Evolutionary conservation across 1,140 invertebrate species (phyloP).

Genomic region (Neotoxoptera formosana): DNA sequence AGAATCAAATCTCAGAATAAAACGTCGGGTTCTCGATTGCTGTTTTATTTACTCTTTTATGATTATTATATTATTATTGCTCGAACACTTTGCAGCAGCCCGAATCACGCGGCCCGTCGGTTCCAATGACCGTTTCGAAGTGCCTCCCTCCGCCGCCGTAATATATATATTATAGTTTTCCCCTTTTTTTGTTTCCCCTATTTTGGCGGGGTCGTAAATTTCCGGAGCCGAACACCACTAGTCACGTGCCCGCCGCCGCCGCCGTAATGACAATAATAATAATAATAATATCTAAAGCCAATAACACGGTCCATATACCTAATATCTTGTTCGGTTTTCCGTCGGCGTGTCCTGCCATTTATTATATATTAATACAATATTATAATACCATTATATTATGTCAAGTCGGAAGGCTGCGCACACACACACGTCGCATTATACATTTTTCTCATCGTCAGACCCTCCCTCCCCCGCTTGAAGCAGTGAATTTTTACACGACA

Average conservation of each 20-base stretch:
- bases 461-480: neutral
- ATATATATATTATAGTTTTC: neutral
- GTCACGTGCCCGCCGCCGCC: constrained; percentile 37
- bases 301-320: constrained; percentile 32
- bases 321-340: constrained; percentile 1
- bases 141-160: neutral
- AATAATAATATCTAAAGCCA: constrained; percentile 39
- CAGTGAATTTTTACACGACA: neutral
- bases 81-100: neutral
- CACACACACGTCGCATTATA: neutral
- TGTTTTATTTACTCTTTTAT: no score
- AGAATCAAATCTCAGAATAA: neutral
- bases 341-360: neutral
- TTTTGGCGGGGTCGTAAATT: constrained; percentile 22
- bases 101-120: constrained; percentile 43
- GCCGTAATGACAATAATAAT: constrained; percentile 31
- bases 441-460: constrained; percentile 15
- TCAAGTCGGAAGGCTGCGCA: neutral
- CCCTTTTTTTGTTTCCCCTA: neutral
- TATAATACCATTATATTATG: constrained; percentile 14
- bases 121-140: constrained; percentile 47
- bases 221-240: constrained; percentile 20
- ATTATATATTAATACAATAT: neutral
- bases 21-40: neutral
- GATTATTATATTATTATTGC: neutral